Evolutionary conservation across 2,888 invertebrate species (phyloP), one percentile per base, ranked within the genome.

Genomic region (Pandemis heparana): DNA sequence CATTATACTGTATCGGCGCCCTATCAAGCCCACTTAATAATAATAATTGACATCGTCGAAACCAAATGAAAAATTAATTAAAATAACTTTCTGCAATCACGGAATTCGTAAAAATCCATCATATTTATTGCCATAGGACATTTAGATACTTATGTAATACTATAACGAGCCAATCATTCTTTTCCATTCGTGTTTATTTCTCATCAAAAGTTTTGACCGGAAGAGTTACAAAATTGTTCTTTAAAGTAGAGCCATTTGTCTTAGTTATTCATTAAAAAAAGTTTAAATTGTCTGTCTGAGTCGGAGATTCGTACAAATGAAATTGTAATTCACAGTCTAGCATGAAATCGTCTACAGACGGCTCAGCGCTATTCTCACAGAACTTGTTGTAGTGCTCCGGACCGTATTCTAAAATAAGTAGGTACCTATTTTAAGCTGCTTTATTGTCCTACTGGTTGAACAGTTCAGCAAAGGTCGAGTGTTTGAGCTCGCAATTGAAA

Each of bases 251-350:
- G 14, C 59, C 53, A 65, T 64, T 61, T 64, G 60, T 41, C 51
- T 67, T 66, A 62, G 62, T 67, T 67, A 67, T 62, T 46, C 32
- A 53, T 67, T 67, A 56, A 65, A 70, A 56, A 64, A 63, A 51
- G 51, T 53, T 71, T 39, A 48, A 71, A 65, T 71, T 71, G 60
- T 63, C 18, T 69, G 59, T 60, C 64, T 70, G 32, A 66, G 18
- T 66, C 39, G 43, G 71, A 66, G 60, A 23, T 61, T 53, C 39
- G 41, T 53, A 51, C 32, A 43, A 60, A 71, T 8, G 61, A 41
- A 66, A 66, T 60, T 73, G 67, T 69, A 53, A 61, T 71, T 66
- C 43, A 48, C 67, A 56, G 61, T 74, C 56, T 60, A 60, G 62
- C 61, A 61, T 70, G 41, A 64, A 60, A 51, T 68, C 48, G 71